Conservation (phyloP, 2,797 vertebrate species). For the Delichon dasypus region DNA sequence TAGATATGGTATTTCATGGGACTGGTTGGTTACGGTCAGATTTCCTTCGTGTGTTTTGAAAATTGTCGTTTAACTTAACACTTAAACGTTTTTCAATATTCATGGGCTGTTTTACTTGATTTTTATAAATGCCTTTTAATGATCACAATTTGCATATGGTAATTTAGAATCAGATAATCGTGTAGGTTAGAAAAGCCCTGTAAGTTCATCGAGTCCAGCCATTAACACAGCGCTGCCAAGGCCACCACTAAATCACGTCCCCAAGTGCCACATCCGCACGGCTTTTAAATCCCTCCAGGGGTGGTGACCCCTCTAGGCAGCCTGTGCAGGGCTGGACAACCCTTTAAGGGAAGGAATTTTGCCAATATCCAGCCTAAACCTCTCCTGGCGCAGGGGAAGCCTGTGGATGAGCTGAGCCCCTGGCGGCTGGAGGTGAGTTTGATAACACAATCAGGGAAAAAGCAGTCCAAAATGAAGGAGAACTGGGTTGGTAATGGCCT, state of each 20-base stretch:
- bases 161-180: conserved; percentile 1
- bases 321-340: background rate
- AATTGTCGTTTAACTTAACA: conserved; percentile 55
- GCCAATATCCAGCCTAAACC: background rate
- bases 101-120: conserved; percentile 64
- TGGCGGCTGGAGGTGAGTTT: background rate
- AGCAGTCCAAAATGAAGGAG: background rate
- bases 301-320: background rate
- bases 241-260: background rate
- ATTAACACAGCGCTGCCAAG: background rate
- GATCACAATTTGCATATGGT: conserved; percentile 61
- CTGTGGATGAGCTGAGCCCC: background rate
- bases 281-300: background rate
- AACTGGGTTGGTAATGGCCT: conserved; percentile 8
- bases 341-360: background rate
- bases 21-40: conserved; percentile 50
- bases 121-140: conserved; percentile 71
- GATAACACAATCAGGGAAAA: background rate
- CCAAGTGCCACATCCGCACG: background rate
- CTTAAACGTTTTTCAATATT: conserved; percentile 66
- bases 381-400: background rate
- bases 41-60: conserved; percentile 58
- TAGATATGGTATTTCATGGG: conserved; percentile 57
- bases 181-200: background rate
- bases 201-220: background rate